phyloP scores from a whole-genome alignment of 1,140 invertebrate species.

The Drosophila sp. region DNA sequence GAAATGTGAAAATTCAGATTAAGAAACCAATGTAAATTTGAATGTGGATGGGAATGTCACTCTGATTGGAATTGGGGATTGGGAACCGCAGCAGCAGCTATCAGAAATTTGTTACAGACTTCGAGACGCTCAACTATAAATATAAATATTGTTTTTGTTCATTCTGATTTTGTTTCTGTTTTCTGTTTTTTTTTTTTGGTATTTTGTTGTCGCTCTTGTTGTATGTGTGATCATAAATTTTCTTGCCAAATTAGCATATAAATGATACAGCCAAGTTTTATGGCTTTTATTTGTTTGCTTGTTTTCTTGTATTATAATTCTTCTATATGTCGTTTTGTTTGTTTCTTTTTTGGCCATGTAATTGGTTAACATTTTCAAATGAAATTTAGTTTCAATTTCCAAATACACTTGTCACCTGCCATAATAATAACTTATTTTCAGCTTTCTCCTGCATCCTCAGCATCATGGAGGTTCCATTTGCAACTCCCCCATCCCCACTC shows the following conservation, averaged over 20 bases:
- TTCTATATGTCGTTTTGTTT: conserved; percentile 25
- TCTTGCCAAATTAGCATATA: conserved; percentile 74
- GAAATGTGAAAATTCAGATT: conserved; percentile 71
- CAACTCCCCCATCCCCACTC: no score
- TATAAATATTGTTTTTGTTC: conserved; percentile 44
- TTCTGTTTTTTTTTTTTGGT: conserved; percentile 51
- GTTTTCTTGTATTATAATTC: conserved; percentile 40
- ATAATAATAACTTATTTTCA: not conserved
- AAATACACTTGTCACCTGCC: conserved; percentile 8
- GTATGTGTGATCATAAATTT: conserved; percentile 73
- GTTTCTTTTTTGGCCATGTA: not conserved
- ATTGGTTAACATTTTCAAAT: conserved; percentile 9
- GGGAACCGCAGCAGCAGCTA: conserved; percentile 36
- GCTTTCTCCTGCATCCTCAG: not conserved
- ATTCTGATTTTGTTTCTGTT: conserved; percentile 33
- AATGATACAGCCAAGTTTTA: conserved; percentile 71
- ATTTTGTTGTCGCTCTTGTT: conserved; percentile 77
- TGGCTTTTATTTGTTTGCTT: conserved; percentile 47
- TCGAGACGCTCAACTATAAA: conserved; percentile 61
- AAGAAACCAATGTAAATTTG: conserved; percentile 42
- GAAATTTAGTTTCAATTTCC: conserved; percentile 9
- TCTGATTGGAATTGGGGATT: conserved; percentile 6
- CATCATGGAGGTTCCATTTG: no score
- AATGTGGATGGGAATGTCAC: conserved; percentile 31
- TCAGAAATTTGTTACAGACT: conserved; percentile 69